Base-by-base conservation (phyloP, 2,888 invertebrate species). In the Caenorhabditis auriculariae region DNA sequence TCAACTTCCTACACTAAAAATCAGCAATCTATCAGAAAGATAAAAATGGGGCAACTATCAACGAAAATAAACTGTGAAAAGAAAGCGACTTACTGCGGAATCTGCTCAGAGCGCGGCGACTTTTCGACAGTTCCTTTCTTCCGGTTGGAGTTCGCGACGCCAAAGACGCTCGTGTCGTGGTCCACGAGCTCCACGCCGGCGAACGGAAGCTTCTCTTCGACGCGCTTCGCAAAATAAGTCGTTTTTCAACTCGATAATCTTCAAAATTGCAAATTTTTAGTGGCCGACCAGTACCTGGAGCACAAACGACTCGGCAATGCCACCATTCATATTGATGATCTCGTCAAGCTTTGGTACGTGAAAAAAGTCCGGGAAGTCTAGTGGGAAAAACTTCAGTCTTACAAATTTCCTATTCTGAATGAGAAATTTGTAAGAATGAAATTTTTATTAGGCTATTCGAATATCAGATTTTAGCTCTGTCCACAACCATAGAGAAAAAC, bases 201-300 rank as follows among this genome's bases (percentile, higher is more conserved):
- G 56, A 56, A 42, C 37, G 51, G 44, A 56, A 56, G 39, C 39
- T 56, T 4, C 12, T 56, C 23, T 56, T 44, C 26, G 56, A 56
- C 41, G 50, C 50, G 15, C 4, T 56, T 27, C 24, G 56, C 21
- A 51, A 56, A 24, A 43, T 26, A 7, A 37, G n/a, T 32, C 7
- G 1, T 17, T 9, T 17, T 37, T 15, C 6, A n/a, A n/a, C 9
- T 24, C 9, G 19, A 7, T 1, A 12, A 41, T 41, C 21, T 7
- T 15, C 41, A 15, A 9, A 9, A 7, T 26, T 5, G 7, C 24
- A 5, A 19, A 7, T 5, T 39, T 29, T 45, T 6, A 28, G 28
- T 42, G 38, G 50, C 48, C 23, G 56, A 56, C 28, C 56, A 56
- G 32, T 56, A 56, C 41, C 17, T 21, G 12, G 56, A 56, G 24